Evolutionary conservation across 2,888 invertebrate genomes (phyloP).

Genomic region (Strigamia transsilvanica): DNA sequence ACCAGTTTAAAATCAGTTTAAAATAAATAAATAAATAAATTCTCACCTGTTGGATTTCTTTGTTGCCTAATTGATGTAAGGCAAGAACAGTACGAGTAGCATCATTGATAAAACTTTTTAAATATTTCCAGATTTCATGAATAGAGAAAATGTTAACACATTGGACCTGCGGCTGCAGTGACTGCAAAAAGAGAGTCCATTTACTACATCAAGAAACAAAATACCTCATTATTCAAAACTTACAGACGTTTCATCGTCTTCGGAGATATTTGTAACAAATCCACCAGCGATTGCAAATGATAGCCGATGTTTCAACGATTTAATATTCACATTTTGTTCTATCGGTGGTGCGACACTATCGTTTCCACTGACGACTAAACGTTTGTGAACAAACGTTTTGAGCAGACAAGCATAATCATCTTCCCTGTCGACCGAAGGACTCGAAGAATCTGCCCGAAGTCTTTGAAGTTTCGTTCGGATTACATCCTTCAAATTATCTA

Average conservation of each 20-base stretch:
- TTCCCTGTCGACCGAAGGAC: slow-evolving; percentile 36
- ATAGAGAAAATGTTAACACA: slow-evolving; percentile 54
- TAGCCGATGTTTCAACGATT: slow-evolving; percentile 50
- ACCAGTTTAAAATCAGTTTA: not conserved
- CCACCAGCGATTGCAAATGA: slow-evolving; percentile 53
- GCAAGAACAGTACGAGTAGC: slow-evolving; percentile 24
- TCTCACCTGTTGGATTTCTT: slow-evolving; percentile 53
- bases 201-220: not conserved
- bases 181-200: not conserved
- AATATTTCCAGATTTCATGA: slow-evolving; percentile 54
- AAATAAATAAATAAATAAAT: slow-evolving; percentile 4
- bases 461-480: slow-evolving; percentile 50
- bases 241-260: slow-evolving; percentile 49
- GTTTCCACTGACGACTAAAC: slow-evolving; percentile 1
- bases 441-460: slow-evolving; percentile 46
- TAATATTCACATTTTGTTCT: slow-evolving; percentile 51
- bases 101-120: slow-evolving; percentile 54
- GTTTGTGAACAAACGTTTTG: slow-evolving; percentile 45
- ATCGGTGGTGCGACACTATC: not conserved
- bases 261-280: not conserved
- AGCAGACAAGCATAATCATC: slow-evolving; percentile 33
- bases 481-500: slow-evolving; percentile 51
- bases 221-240: not conserved
- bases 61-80: slow-evolving; percentile 52
- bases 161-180: slow-evolving; percentile 53